Conservation (phyloP, 2,797 vertebrate species). For the Tragelaphus oryx region DNA sequence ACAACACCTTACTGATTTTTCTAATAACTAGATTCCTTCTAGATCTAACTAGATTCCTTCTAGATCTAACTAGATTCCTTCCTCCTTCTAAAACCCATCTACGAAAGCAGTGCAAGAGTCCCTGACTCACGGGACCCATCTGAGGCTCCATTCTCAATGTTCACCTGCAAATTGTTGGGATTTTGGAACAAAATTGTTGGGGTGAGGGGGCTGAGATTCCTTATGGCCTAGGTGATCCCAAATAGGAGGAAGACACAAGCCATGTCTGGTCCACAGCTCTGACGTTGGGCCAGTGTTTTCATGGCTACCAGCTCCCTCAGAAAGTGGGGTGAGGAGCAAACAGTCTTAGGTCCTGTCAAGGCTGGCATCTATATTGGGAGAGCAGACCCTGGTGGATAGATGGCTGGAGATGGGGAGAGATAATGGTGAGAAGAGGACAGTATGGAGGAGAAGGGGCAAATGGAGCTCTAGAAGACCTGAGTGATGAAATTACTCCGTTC, state of each 20-base stretch:
- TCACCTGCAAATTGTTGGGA: background rate
- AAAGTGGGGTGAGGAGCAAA: background rate
- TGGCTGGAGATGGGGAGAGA: background rate
- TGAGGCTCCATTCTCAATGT: background rate
- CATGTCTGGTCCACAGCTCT: background rate
- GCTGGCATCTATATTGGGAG: background rate
- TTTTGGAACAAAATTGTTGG: background rate
- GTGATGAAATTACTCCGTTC: background rate
- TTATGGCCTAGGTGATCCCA: background rate
- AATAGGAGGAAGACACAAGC: background rate
- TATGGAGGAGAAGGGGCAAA: background rate
- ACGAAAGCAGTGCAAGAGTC: background rate
- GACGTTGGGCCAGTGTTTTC: background rate
- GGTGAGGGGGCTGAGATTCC: background rate
- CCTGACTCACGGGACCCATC: fast-evolving
- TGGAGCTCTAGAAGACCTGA: background rate
- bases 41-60: too few relatives aligned
- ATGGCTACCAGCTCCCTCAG: background rate
- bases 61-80: background rate
- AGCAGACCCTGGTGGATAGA: background rate
- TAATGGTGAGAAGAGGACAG: background rate
- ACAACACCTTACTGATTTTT: background rate
- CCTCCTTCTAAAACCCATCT: background rate
- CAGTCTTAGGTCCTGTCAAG: background rate
- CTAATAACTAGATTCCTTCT: too few relatives aligned